phyloP scores from a whole-genome alignment of 2,113 vertebrate species.

The Bettongia penicillata region DNA sequence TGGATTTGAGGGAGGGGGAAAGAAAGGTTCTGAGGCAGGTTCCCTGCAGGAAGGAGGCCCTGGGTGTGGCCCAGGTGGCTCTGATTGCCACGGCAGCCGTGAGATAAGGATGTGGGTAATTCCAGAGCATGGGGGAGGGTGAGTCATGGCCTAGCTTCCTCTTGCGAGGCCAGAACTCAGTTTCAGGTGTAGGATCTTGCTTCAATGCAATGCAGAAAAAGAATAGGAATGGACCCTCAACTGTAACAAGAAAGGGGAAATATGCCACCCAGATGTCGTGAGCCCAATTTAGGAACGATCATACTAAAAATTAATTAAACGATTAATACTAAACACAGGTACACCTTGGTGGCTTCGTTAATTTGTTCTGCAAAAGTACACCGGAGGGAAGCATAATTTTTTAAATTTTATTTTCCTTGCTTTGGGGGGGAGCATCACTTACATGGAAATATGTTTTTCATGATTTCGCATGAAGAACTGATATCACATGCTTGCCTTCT shows the following conservation, averaged over 20 bases:
- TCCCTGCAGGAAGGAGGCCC: not conserved
- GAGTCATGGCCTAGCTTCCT: not conserved
- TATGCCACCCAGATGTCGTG: not conserved
- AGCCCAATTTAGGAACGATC: not conserved
- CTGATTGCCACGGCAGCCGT: not conserved
- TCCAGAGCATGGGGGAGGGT: not conserved
- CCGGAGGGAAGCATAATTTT: not conserved
- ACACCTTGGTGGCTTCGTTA: not conserved
- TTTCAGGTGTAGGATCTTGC: not conserved
- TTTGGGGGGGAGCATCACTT: not conserved
- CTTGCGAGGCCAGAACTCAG: not conserved
- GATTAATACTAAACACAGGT: not conserved
- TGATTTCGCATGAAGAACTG: not conserved
- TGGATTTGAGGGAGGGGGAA: not conserved
- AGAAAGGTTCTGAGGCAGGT: not conserved
- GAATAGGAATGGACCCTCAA: not conserved
- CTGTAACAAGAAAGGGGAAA: not conserved
- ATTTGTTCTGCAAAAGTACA: not conserved
- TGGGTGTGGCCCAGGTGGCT: not conserved
- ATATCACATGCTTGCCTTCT: not conserved
- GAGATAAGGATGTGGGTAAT: not conserved
- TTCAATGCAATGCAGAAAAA: not conserved
- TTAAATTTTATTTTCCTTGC: not conserved
- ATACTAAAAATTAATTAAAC: not conserved
- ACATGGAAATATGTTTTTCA: not conserved